phyloP scores from a whole-genome alignment of 2,888 invertebrate species.

The Tipula vernalis region DNA sequence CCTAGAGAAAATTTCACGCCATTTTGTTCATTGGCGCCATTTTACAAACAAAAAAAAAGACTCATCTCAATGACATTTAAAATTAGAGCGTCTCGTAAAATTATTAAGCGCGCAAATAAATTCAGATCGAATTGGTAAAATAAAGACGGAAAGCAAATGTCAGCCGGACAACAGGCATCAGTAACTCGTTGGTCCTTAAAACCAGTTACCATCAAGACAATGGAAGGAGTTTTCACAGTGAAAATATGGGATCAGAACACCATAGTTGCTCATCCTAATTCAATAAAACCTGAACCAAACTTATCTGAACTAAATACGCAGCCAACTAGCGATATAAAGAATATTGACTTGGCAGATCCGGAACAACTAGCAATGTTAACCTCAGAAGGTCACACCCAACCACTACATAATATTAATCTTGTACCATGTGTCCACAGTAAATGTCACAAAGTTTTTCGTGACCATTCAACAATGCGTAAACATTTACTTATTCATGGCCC shows the following conservation, averaged over 20 bases:
- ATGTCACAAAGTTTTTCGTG: neutral
- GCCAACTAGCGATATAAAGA: neutral
- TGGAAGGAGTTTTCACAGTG: conserved; percentile 5
- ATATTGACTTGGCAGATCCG: neutral
- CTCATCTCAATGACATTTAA: neutral
- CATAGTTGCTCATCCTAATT: neutral
- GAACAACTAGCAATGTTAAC: neutral
- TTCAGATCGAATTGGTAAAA: neutral
- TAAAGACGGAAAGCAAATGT: neutral
- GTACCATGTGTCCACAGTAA: neutral
- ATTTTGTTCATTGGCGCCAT: neutral
- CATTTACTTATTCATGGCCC: neutral
- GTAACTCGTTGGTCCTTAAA: neutral
- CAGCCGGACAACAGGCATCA: neutral
- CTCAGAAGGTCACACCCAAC: neutral
- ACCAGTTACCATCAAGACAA: neutral
- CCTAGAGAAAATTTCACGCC: neutral
- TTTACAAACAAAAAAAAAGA: neutral
- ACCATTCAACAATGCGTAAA: conserved; percentile 6
- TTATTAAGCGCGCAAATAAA: neutral
- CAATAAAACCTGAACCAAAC: neutral
- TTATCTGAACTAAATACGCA: neutral
- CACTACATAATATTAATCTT: neutral
- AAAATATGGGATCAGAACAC: neutral
- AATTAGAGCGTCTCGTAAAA: neutral